Evolutionary conservation across 2,888 invertebrate genomes (phyloP), one percentile per base, ranked within the genome.

Genomic region (Operophtera brumata): DNA sequence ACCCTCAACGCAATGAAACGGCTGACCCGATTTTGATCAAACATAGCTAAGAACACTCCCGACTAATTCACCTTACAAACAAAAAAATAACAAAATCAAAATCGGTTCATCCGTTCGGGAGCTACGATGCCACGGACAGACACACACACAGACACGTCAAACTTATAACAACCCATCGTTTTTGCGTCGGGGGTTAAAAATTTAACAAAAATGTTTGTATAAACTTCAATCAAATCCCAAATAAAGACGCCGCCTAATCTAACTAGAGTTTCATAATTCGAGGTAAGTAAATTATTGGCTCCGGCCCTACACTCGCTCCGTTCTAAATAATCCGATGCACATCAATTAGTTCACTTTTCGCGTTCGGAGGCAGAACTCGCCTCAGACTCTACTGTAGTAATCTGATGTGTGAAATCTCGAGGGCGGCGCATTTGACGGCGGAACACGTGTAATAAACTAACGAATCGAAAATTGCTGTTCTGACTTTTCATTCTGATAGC

Each of bases 341-440:
- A 55, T 48, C 47, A 50, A 52, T 57, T 57, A 57, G 46, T 30
- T 47, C 49, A 46, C 47, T 61, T 61, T 57, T 48, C 39, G 43
- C 35, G 30, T 48, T 40, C 47, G 35, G 30, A 28, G 32, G 32
- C 13, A 9, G 12, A 26, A 26, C 20, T 40, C 44, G 51, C 47
- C 43, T 56, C 51, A 44, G 51, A 50, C 44, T 47, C 43, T 37
- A 50, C 54, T 30, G 49, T 46, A 43, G 52, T 68, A 68, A 68
- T 68, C 44, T 63, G 64, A 64, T 62, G 61, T 60, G 61, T 64
- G 66, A 68, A 68, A 66, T 68, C 68, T 66, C 66, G 55, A 63
- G 68, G 65, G 68, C 59, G 40, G 37, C 41, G 35, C 48, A 25
- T 61, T 51, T 60, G 60, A 59, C 57, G 56, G 51, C 46, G 51